These are phyloP conservation scores for Nothocercus julius DNA, from an alignment of 2,113 vertebrate species.

Conservation along the genomic window DNA sequence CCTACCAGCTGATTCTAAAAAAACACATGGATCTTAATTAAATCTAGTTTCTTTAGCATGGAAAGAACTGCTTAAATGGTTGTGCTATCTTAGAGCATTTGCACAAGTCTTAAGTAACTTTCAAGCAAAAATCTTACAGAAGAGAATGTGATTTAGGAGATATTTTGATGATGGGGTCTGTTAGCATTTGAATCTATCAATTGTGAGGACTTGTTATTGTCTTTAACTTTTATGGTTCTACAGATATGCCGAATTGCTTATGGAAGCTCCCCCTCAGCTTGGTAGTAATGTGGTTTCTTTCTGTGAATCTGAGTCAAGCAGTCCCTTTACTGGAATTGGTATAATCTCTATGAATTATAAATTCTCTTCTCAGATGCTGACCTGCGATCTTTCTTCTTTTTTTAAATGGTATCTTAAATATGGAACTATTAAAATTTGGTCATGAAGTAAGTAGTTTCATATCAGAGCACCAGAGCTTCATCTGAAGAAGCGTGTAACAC, in stretches of 20 bases:
- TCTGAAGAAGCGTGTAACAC: neutral
- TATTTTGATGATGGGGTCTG: neutral
- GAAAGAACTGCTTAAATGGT: slow-evolving; percentile 8
- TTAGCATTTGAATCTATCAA: neutral
- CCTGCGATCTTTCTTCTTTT: neutral
- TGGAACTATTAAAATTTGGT: neutral
- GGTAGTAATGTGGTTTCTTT: neutral
- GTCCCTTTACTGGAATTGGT: neutral
- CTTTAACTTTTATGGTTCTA: neutral
- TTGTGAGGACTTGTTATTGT: neutral
- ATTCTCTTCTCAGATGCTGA: neutral
- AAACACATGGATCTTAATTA: neutral
- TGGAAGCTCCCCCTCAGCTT: neutral
- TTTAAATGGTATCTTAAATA: neutral
- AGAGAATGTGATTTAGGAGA: neutral
- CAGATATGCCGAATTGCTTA: neutral
- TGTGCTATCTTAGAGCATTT: neutral
- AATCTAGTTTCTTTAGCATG: neutral
- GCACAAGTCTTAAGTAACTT: neutral
- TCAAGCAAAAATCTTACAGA: neutral
- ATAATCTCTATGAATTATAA: neutral
- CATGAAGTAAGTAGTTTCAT: neutral
- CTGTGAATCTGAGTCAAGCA: neutral
- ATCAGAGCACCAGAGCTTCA: neutral
- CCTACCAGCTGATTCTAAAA: neutral